Evolutionary conservation across 2,113 vertebrate species (phyloP), one percentile per base, ranked within the genome.

Genomic region (Hemicordylus capensis): DNA sequence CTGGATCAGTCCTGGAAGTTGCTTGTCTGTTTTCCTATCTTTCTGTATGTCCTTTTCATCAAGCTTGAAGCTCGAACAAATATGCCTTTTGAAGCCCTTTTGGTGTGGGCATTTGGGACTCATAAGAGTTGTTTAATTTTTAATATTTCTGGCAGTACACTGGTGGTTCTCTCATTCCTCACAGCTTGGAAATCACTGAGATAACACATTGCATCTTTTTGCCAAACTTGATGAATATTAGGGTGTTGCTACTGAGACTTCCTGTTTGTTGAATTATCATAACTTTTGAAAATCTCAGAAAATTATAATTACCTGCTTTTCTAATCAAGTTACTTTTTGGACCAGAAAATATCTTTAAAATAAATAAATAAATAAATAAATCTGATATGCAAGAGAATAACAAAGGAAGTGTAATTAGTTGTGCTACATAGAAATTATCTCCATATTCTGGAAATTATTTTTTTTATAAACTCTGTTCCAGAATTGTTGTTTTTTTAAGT

Each of bases 241-340:
- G n/a, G 34, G 17, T 24, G 51, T 76, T 56, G n/a, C 34, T 56
- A 10, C 74, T 37, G 51, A 76, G n/a, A 12, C 19, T 76, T 58
- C 34, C 51, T 56, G 51, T 20, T 56, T 19, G n/a, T n/a, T 58
- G 51, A 37, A 56, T 39, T 58, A 37, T 34, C 19, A n/a, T 46
- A 56, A 56, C n/a, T 76, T 37, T 76, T 76, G 74, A 58, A 76
- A 56, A 76, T 76, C 56, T 76, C n/a, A 56, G 51, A 58, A 76
- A 37, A 7, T 58, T 56, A 34, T 76, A 58, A 76, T 76, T 76
- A 37, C n/a, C 22, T 24, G 34, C 6, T 56, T 76, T 58, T 76
- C 51, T 56, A 76, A 37, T 76, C n/a, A 56, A 76, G 58, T 56
- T 76, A 76, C n/a, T 76, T 22, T 76, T n/a, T n/a, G n/a, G 34